Percentiles rank a stretch among this genome's conserved stretches.
Conservation (phyloP, 2,113 vertebrate species). For the Epinephelus cyanopodus region DNA sequence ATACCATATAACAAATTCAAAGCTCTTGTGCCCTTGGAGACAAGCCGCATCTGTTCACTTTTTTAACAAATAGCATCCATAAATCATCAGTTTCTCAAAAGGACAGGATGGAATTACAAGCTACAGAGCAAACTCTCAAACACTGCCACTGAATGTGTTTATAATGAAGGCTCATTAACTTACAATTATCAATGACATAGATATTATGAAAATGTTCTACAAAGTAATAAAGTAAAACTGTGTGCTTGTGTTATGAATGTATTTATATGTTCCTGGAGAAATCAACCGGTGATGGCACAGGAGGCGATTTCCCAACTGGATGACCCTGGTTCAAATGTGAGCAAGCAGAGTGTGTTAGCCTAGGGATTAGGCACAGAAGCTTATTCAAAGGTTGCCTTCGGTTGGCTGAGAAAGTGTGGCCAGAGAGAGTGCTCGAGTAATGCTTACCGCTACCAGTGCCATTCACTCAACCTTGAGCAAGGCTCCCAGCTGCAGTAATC, state of each 20-base stretch:
- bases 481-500: neutral
- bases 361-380: conserved; percentile 16
- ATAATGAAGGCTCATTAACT: conserved; percentile 57
- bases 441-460: neutral
- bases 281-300: neutral
- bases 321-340: conserved; percentile 28
- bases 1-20: neutral
- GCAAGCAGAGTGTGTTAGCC: conserved; percentile 9
- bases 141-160: conserved; percentile 18
- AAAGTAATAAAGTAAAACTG: neutral
- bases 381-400: conserved; percentile 11
- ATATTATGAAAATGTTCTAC: neutral
- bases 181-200: conserved; percentile 31
- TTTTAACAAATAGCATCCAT: conserved; percentile 42
- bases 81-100: conserved; percentile 35
- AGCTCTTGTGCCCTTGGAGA: conserved; percentile 20
- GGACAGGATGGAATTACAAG: conserved; percentile 6
- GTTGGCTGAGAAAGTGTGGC: conserved; percentile 11
- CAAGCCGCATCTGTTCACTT: conserved; percentile 41
- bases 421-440: neutral
- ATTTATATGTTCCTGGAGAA: neutral
- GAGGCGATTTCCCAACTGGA: neutral
- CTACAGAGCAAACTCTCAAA: conserved; percentile 5
- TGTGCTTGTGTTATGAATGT: neutral
- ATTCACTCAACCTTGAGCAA: conserved; percentile 10